A percentile compares a stretch with the other conserved stretches of the same genome.
Evolutionary conservation across 2,797 vertebrate genomes (phyloP).

Genomic region (Botia almorhae): DNA sequence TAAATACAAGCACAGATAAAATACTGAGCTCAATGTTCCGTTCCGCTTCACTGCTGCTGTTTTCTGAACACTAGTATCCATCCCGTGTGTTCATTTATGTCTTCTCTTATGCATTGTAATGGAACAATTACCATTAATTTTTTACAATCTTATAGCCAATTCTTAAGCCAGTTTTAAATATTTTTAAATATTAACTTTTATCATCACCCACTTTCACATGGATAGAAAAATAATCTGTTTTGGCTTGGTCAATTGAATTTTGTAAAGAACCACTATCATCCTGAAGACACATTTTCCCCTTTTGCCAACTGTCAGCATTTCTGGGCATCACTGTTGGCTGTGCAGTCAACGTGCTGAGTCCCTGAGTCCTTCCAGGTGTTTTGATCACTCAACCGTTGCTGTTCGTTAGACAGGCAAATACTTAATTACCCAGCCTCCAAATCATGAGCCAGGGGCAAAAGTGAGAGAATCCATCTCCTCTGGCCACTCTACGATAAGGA

Average conservation of each 20-base stretch:
- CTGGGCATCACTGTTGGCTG: not conserved
- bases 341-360: not conserved
- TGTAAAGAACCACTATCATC: not conserved
- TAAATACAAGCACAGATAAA: not conserved
- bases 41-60: too few relatives aligned
- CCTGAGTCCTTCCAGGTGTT: conserved; percentile 4
- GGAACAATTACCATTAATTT: not conserved
- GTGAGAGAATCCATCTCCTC: conserved; percentile 27
- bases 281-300: not conserved
- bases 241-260: not conserved
- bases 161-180: not conserved
- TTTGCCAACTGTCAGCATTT: not conserved
- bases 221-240: not conserved
- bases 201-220: not conserved
- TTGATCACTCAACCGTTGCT: not conserved
- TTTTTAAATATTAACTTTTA: not conserved
- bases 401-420: not conserved
- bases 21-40: too few relatives aligned
- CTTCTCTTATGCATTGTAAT: not conserved
- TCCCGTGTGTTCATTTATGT: not conserved
- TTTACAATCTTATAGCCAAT: not conserved
- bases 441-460: conserved; percentile 14
- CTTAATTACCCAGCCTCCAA: not conserved
- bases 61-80: too few relatives aligned
- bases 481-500: conserved; percentile 36